Evolutionary conservation across 1,140 invertebrate genomes (phyloP).

Genomic region (Epicauta chinensis): DNA sequence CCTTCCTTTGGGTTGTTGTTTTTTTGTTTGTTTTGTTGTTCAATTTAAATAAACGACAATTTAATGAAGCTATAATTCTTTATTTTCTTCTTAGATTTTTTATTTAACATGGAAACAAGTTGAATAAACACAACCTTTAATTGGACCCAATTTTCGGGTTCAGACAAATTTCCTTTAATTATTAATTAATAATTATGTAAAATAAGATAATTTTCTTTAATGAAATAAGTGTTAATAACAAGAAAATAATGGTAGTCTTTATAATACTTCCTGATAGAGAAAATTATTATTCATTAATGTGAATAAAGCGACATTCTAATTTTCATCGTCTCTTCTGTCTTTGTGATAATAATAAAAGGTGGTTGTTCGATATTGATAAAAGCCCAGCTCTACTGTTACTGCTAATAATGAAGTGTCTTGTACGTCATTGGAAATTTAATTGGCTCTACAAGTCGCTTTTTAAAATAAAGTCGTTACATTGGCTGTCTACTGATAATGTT

Average conservation of each 20-base stretch:
- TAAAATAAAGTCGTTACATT: constrained; percentile 15
- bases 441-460: constrained; percentile 9
- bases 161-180: constrained; percentile 12
- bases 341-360: too few species aligned
- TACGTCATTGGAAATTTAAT: constrained; percentile 16
- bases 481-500: constrained; percentile 9
- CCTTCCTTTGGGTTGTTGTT: constrained; percentile 5
- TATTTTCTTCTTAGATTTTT: constrained; percentile 2
- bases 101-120: constrained; percentile 8
- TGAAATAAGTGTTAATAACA: too few species aligned
- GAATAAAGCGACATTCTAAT: too few species aligned
- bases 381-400: background rate
- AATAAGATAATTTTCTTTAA: background rate
- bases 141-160: too few species aligned
- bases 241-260: too few species aligned
- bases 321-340: too few species aligned
- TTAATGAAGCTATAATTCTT: constrained; percentile 27
- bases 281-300: too few species aligned
- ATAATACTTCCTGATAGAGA: too few species aligned
- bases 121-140: constrained; percentile 24
- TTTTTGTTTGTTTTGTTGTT: too few species aligned
- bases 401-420: constrained; percentile 11
- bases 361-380: constrained; percentile 7
- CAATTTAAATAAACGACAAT: constrained; percentile 19
- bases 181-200: too few species aligned